These are phyloP conservation scores for Muscidifurax raptorellus DNA, from an alignment of 1,140 invertebrate species.

Conservation along the genomic window DNA sequence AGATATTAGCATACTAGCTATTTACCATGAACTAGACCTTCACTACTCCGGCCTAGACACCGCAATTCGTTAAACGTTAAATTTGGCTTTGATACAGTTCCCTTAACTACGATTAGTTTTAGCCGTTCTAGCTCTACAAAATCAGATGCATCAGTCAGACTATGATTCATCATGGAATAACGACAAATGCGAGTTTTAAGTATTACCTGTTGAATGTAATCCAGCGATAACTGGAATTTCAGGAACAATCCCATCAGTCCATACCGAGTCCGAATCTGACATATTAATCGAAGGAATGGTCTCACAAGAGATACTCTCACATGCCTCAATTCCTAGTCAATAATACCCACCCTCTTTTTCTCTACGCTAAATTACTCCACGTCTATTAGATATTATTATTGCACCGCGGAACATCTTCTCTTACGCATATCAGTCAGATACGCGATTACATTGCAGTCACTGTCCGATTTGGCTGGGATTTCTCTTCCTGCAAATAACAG, in stretches of 20 bases:
- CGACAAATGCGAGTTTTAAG: slow-evolving; percentile 44
- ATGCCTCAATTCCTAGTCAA: slow-evolving; percentile 16
- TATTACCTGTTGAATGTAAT: slow-evolving; percentile 56
- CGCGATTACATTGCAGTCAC: neutral
- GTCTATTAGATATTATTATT: neutral
- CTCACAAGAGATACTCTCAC: neutral
- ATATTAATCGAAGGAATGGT: slow-evolving; percentile 31
- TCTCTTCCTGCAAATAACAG: neutral
- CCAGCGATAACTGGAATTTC: slow-evolving; percentile 59
- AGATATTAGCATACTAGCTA: neutral
- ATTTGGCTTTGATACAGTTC: slow-evolving; percentile 62
- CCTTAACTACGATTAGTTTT: slow-evolving; percentile 68
- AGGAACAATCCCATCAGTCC: slow-evolving; percentile 62
- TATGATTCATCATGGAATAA: slow-evolving; percentile 48
- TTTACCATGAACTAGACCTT: slow-evolving; percentile 71
- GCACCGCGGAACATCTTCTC: neutral
- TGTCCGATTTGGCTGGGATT: neutral
- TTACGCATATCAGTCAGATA: neutral
- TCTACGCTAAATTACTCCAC: neutral
- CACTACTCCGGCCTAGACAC: slow-evolving; percentile 65
- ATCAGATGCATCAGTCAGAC: slow-evolving; percentile 45
- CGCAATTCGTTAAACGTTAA: slow-evolving; percentile 67
- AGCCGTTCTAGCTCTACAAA: slow-evolving; percentile 58
- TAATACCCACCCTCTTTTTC: neutral
- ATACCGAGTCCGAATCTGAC: slow-evolving; percentile 64